Evolutionary conservation across 1,140 invertebrate genomes (phyloP).

Genomic region (Bombus huntii): DNA sequence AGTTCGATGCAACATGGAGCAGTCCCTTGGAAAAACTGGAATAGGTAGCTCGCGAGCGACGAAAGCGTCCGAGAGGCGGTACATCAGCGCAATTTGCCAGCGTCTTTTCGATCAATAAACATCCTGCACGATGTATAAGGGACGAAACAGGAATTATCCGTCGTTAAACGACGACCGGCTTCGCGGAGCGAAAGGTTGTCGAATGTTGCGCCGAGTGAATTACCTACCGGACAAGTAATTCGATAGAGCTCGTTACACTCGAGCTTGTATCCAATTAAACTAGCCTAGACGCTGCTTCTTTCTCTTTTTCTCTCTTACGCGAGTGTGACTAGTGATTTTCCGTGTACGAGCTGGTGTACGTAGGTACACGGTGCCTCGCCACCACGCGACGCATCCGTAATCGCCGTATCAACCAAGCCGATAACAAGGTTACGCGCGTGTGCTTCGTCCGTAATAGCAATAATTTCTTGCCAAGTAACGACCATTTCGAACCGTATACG

Average conservation of each 20-base stretch:
- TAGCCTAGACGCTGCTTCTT: not conserved
- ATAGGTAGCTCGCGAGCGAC: too few species aligned
- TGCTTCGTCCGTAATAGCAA: slow-evolving; percentile 42
- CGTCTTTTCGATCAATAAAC: slow-evolving; percentile 18
- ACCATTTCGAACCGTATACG: slow-evolving; percentile 6
- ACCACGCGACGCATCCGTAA: slow-evolving; percentile 30
- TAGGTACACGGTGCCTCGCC: not conserved
- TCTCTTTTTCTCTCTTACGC: not conserved
- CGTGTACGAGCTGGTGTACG: not conserved
- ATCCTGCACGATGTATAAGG: not conserved
- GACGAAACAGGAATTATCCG: slow-evolving; percentile 21
- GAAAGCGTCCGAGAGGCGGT: not conserved
- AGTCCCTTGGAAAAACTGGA: not conserved
- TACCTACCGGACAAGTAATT: slow-evolving; percentile 30
- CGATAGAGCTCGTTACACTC: slow-evolving; percentile 30
- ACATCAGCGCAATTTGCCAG: slow-evolving; percentile 20
- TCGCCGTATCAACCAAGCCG: slow-evolving; percentile 24
- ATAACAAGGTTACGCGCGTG: slow-evolving; percentile 53
- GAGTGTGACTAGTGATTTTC: not conserved
- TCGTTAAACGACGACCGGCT: slow-evolving; percentile 14
- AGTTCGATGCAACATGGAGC: not conserved
- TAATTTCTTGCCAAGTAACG: slow-evolving; percentile 57
- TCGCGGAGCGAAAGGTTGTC: not conserved
- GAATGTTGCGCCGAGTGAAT: slow-evolving; percentile 15
- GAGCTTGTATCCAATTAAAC: slow-evolving; percentile 36